Percentiles rank a stretch among this genome's conserved stretches.
phyloP scores from a whole-genome alignment of 2,888 invertebrate species.

The Amblyteles armatorius region DNA sequence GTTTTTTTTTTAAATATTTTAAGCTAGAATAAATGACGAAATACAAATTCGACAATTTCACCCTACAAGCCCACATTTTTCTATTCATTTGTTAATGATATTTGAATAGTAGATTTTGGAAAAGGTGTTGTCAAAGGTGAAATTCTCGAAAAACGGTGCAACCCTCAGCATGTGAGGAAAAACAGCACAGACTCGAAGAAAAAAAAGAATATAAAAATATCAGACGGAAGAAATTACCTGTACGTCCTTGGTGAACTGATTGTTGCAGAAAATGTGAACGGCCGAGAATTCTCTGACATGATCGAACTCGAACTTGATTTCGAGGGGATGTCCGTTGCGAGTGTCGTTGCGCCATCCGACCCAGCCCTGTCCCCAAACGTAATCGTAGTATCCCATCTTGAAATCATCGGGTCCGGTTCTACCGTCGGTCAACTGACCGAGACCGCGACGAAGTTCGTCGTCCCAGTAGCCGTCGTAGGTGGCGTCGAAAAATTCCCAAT shows the following conservation, averaged over 20 bases:
- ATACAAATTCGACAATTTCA: too few species aligned
- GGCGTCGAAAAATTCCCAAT: constrained; percentile 93
- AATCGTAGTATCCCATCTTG: constrained; percentile 88
- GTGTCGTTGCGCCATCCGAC: constrained; percentile 96
- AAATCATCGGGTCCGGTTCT: constrained; percentile 91
- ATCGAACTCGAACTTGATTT: constrained; percentile 93
- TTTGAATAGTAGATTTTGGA: too few species aligned
- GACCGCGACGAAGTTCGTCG: constrained; percentile 90
- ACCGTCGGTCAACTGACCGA: constrained; percentile 95
- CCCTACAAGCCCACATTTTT: too few species aligned
- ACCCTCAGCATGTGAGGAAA: too few species aligned
- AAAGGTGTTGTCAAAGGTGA: too few species aligned
- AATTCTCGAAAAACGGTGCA: too few species aligned
- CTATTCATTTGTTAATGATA: too few species aligned
- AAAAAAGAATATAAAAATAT: background rate
- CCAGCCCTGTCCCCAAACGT: constrained; percentile 91
- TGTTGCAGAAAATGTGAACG: constrained; percentile 93
- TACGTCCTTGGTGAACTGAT: constrained; percentile 93
- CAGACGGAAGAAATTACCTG: constrained; percentile 86
- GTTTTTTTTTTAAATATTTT: background rate
- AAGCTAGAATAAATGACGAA: too few species aligned
- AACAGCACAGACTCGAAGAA: background rate
- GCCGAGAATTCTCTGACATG: constrained; percentile 94
- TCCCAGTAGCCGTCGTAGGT: constrained; percentile 95
- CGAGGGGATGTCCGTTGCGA: constrained; percentile 87